These are phyloP conservation scores for Ptyas mucosa DNA, from an alignment of 2,113 vertebrate genomes.

Conservation along the genomic window DNA sequence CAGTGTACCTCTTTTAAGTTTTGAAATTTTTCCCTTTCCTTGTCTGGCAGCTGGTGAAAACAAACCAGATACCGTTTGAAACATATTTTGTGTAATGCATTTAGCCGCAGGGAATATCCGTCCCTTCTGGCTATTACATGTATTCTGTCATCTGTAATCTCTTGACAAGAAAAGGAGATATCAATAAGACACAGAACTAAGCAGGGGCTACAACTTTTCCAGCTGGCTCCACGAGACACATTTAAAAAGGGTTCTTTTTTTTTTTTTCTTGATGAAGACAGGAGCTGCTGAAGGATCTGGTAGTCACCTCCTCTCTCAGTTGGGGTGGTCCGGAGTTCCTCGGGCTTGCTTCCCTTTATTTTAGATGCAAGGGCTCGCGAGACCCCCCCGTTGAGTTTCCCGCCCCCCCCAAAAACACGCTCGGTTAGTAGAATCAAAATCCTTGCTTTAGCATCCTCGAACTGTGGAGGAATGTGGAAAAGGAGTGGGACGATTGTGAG, in stretches of 20 bases:
- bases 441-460: not conserved
- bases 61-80: not conserved
- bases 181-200: not conserved
- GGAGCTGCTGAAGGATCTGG: not conserved
- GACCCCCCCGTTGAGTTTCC: not conserved
- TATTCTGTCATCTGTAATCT: not conserved
- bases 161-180: constrained; percentile 6
- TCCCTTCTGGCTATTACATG: not conserved
- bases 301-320: not conserved
- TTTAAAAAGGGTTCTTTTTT: not conserved
- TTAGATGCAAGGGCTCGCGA: not conserved
- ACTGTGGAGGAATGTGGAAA: not conserved
- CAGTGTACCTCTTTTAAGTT: constrained; percentile 41
- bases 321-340: too few relatives aligned
- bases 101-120: not conserved
- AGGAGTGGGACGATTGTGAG: not conserved
- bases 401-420: rapidly evolving
- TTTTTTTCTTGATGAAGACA: not conserved
- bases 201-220: constrained; percentile 31
- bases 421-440: not conserved
- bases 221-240: not conserved
- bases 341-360: not conserved
- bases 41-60: constrained; percentile 3
- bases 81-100: not conserved
- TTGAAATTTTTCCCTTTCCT: constrained; percentile 43